Conservation (phyloP, 2,797 vertebrate species). For the Arnoldichthys spilopterus region DNA sequence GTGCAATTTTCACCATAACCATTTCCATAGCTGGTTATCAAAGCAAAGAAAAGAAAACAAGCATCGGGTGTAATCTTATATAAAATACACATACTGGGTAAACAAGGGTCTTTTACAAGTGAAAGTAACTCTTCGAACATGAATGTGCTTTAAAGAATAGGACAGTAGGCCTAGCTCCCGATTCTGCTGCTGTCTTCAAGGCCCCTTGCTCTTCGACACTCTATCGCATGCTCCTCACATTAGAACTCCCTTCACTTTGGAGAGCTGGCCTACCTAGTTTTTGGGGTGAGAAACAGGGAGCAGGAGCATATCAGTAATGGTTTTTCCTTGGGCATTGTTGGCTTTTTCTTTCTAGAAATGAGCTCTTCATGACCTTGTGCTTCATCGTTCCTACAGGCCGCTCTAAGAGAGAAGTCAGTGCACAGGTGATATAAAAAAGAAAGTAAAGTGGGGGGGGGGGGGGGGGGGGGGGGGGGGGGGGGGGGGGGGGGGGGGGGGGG, state of each 20-base stretch:
- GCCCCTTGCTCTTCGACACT: neutral
- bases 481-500: no score
- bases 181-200: neutral
- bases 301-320: neutral
- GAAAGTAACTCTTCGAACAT: constrained; percentile 13
- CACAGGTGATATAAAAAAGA: constrained; percentile 73
- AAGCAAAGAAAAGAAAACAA: neutral
- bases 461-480: no score
- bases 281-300: neutral
- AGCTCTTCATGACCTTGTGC: constrained; percentile 47
- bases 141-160: constrained; percentile 25
- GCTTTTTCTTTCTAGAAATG: neutral
- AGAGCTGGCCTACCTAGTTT: neutral
- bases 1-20: constrained; percentile 17
- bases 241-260: neutral
- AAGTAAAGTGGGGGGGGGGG: no score
- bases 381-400: constrained; percentile 49
- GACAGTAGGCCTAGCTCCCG: neutral
- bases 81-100: constrained; percentile 7
- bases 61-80: neutral
- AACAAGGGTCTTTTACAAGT: constrained; percentile 20
- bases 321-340: constrained; percentile 2
- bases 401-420: constrained; percentile 45
- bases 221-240: neutral
- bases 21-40: constrained; percentile 10